A percentile compares a stretch with the other conserved stretches of the same genome.
These are phyloP conservation scores for Benitochromis conjunctus DNA, from an alignment of 2,113 vertebrate genomes.

Conservation along the genomic window DNA sequence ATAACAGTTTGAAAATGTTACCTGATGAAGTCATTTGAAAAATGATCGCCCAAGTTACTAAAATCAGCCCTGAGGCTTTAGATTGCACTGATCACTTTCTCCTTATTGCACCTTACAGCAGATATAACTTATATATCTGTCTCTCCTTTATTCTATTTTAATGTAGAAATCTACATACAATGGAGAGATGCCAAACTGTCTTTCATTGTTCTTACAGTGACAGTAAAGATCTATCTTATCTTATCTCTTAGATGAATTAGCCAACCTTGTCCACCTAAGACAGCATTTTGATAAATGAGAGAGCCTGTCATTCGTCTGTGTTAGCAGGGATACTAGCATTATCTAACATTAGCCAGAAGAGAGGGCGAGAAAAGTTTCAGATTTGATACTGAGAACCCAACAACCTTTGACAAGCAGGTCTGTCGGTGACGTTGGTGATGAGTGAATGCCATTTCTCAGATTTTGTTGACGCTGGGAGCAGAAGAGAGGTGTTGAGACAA, in stretches of 20 bases:
- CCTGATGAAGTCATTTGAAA: background rate
- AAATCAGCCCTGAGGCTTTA: background rate
- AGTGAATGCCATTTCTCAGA: background rate
- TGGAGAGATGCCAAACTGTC: background rate
- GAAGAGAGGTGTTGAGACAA: background rate
- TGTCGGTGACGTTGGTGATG: fast-evolving
- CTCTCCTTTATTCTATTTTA: background rate
- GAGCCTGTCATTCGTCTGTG: background rate
- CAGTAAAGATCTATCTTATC: background rate
- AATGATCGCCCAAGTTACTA: background rate
- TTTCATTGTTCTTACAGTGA: background rate
- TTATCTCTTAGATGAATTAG: background rate
- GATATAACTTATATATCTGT: background rate
- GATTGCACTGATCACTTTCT: background rate
- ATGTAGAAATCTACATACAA: background rate
- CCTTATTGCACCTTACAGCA: background rate
- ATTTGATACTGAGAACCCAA: background rate
- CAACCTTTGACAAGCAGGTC: background rate
- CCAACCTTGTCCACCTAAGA: background rate
- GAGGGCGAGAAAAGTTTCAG: background rate
- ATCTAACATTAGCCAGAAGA: background rate
- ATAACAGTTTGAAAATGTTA: background rate
- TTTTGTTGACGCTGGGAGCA: background rate
- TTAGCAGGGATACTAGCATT: background rate
- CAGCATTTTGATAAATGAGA: background rate